Evolutionary conservation across 2,113 vertebrate species (phyloP), one percentile per base, ranked within the genome.

Genomic region (Tylochromis polylepis): DNA sequence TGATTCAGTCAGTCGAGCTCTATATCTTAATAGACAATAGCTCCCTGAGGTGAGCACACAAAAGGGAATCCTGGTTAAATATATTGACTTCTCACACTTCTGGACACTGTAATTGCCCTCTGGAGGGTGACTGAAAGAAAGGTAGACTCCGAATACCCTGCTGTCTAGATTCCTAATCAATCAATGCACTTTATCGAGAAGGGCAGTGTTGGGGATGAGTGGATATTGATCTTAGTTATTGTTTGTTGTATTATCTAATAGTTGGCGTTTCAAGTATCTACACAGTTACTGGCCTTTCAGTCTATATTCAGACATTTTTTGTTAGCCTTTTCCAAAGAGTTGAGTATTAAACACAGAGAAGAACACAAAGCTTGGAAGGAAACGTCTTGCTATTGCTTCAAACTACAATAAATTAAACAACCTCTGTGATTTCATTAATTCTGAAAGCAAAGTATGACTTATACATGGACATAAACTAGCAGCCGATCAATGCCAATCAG

Each of bases 1-100:
- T 85, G 88, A 93, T 85, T 81, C 70, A 60, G 83, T 83, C 87
- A 57, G 82, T 86, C 80, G 87, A 91, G 86, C 46, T 79, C 58
- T 57, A 43, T 55, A 72, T 88, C 89, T 89, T 81, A 90, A 91
- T 85, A 85, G 91, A 92, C 90, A 94, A 90, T 53, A 83, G 86
- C 85, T 90, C 88, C 87, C 88, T 51, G 81, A 88, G 84, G 92
- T 55, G 75, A 87, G 53, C 14, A 79, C 86, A 92, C 87, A 91
- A 88, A 90, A 84, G 89, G 46, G 41, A 88, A 82, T 84, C 79
- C 82, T 88, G 59, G 84, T 88, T 83, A 92, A 90, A 93, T 88
- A 81, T 82, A 91, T 93, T 86, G 89, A 83, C 82, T 72, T 84
- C 67, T 87, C 77, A 83, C 72, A 83, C 79, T 86, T 85, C 59